These are phyloP conservation scores for Oryzias dopingdopingensis DNA, from an alignment of 2,797 vertebrate species.

Conservation along the genomic window DNA sequence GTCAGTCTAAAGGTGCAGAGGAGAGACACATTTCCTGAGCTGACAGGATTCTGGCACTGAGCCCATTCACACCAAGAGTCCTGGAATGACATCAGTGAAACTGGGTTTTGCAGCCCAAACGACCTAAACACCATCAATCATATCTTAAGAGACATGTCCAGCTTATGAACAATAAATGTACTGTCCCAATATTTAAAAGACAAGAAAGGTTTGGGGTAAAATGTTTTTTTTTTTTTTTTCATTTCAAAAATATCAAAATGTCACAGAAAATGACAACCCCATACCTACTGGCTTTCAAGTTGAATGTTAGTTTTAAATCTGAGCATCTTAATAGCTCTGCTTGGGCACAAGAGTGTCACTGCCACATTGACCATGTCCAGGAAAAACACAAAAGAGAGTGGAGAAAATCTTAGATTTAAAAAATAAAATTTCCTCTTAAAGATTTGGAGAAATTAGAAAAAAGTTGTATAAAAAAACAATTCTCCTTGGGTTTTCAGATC, in stretches of 20 bases:
- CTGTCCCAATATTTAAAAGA: constrained; percentile 22
- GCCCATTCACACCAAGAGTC: constrained; percentile 56
- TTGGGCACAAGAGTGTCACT: too few species aligned
- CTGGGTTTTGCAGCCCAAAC: constrained; percentile 52
- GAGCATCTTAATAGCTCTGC: constrained; percentile 4
- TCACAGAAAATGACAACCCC: constrained; percentile 16
- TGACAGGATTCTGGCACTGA: constrained; percentile 60
- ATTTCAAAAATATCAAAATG: constrained; percentile 4
- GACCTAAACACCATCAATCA: constrained; percentile 65
- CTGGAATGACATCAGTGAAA: constrained; percentile 62
- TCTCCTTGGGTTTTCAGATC: constrained; percentile 21
- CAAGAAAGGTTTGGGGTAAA: background rate
- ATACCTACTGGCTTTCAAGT: constrained; percentile 10
- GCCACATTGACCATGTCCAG: background rate
- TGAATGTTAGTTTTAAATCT: constrained; percentile 20
- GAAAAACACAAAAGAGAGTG: constrained; percentile 36
- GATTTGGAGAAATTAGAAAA: too few species aligned
- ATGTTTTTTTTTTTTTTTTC: background rate
- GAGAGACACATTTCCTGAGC: constrained; percentile 49
- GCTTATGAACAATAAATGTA: constrained; percentile 43
- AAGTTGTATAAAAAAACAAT: too few species aligned
- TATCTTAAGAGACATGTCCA: constrained; percentile 36
- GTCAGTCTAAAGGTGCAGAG: constrained; percentile 38
- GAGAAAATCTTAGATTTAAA: constrained; percentile 44
- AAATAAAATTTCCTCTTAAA: too few species aligned